These are phyloP conservation scores for Uloborus diversus DNA, from an alignment of 1,140 invertebrate species.

Conservation along the genomic window DNA sequence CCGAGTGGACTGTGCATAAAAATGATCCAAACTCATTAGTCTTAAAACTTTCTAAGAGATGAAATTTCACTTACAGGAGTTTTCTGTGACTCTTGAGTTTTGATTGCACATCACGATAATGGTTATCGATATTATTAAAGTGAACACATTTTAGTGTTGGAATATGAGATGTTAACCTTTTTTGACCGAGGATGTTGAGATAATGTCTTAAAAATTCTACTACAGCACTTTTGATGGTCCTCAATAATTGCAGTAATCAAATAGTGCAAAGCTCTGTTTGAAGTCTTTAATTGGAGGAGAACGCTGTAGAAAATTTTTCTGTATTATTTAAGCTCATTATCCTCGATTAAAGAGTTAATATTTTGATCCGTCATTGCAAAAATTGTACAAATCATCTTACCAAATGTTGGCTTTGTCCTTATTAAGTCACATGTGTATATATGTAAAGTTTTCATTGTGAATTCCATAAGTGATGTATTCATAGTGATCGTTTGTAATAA, in stretches of 20 bases:
- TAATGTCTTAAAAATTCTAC: too few relatives aligned
- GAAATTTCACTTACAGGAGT: not conserved
- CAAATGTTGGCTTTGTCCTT: constrained; percentile 2
- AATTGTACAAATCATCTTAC: constrained; percentile 36
- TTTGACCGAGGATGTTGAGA: too few relatives aligned
- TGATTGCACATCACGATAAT: not conserved
- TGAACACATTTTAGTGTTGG: too few relatives aligned
- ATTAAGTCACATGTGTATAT: constrained; percentile 3
- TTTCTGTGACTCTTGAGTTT: not conserved
- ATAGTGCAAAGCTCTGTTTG: too few relatives aligned
- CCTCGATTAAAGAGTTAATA: too few relatives aligned
- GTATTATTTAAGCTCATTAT: too few relatives aligned
- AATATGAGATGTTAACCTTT: too few relatives aligned
- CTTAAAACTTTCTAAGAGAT: constrained; percentile 40
- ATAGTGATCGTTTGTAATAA: constrained; percentile 25
- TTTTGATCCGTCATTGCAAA: too few relatives aligned
- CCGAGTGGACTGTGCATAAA: constrained; percentile 36
- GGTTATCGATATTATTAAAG: too few relatives aligned
- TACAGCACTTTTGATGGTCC: too few relatives aligned
- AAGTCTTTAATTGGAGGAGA: too few relatives aligned
- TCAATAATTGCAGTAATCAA: too few relatives aligned
- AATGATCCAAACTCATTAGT: not conserved
- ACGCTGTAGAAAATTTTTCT: not conserved
- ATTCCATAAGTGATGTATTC: constrained; percentile 13
- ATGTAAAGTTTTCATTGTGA: constrained; percentile 9